A percentile compares a stretch with the other conserved stretches of the same genome.
Conservation (phyloP, 2,797 vertebrate genomes). For the Rhinella marina region DNA sequence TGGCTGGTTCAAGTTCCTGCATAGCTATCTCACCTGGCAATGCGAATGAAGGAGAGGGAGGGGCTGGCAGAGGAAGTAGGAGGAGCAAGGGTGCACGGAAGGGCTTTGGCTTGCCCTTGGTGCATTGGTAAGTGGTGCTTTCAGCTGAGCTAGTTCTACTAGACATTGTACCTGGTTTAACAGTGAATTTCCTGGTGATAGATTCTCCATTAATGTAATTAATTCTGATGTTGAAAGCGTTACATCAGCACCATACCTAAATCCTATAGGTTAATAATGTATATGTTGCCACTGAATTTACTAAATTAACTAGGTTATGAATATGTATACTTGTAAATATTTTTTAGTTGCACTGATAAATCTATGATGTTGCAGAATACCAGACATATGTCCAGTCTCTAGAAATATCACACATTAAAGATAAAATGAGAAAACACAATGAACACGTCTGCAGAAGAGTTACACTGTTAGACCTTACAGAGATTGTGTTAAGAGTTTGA, state of each 20-base stretch:
- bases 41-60: too few relatives aligned
- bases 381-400: conserved; percentile 36
- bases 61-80: too few relatives aligned
- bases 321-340: background rate
- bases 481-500: background rate
- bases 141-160: too few relatives aligned
- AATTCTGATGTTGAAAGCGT: background rate
- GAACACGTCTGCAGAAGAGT: conserved; percentile 5
- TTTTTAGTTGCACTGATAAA: background rate
- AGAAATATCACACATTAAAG: conserved; percentile 26
- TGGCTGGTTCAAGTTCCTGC: too few relatives aligned
- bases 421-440: conserved; percentile 8
- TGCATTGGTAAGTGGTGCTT: too few relatives aligned
- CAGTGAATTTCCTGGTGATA: too few relatives aligned
- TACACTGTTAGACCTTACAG: conserved; percentile 6
- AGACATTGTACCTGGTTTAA: too few relatives aligned
- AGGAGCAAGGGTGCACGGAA: too few relatives aligned
- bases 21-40: too few relatives aligned
- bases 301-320: background rate
- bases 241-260: background rate
- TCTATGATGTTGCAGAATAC: conserved; percentile 23
- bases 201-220: too few relatives aligned
- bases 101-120: too few relatives aligned
- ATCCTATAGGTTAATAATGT: background rate
- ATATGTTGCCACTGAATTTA: background rate